Conservation (phyloP, 1,140 invertebrate species). For the Euborellia annulipes region DNA sequence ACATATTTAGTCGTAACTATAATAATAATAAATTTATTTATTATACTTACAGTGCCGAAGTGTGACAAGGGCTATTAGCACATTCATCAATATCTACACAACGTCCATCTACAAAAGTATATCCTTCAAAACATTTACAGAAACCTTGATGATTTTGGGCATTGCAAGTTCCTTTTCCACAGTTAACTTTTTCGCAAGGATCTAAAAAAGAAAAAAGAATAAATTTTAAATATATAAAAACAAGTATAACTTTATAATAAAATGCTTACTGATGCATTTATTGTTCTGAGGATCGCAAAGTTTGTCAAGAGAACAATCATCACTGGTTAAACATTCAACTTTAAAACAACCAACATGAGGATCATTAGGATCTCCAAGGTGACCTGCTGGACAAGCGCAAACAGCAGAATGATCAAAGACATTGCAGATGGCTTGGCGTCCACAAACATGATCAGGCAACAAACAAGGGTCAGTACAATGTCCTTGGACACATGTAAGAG, state of each 20-base stretch:
- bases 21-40: too few relatives aligned
- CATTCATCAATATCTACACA: slow-evolving; percentile 78
- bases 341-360: slow-evolving; percentile 56
- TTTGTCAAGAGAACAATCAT: slow-evolving; percentile 57
- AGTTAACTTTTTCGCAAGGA: slow-evolving; percentile 55
- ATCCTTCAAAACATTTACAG: slow-evolving; percentile 63
- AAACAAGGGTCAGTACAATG: slow-evolving; percentile 63
- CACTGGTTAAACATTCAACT: slow-evolving; percentile 62
- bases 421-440: slow-evolving; percentile 52
- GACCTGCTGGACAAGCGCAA: slow-evolving; percentile 59
- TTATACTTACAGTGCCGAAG: slow-evolving; percentile 42
- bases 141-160: slow-evolving; percentile 48
- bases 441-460: slow-evolving; percentile 34
- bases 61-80: slow-evolving; percentile 52
- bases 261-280: slow-evolving; percentile 53
- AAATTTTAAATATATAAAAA: slow-evolving; percentile 5
- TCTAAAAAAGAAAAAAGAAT: slow-evolving; percentile 31
- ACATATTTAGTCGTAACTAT: too few relatives aligned
- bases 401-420: slow-evolving; percentile 49
- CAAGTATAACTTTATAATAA: neutral
- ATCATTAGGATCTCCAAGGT: slow-evolving; percentile 62
- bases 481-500: slow-evolving; percentile 49
- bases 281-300: slow-evolving; percentile 55
- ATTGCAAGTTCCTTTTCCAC: slow-evolving; percentile 55
- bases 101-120: slow-evolving; percentile 40